These are phyloP conservation scores for Bufotes viridis DNA, from an alignment of 2,797 vertebrate genomes.

Conservation along the genomic window DNA sequence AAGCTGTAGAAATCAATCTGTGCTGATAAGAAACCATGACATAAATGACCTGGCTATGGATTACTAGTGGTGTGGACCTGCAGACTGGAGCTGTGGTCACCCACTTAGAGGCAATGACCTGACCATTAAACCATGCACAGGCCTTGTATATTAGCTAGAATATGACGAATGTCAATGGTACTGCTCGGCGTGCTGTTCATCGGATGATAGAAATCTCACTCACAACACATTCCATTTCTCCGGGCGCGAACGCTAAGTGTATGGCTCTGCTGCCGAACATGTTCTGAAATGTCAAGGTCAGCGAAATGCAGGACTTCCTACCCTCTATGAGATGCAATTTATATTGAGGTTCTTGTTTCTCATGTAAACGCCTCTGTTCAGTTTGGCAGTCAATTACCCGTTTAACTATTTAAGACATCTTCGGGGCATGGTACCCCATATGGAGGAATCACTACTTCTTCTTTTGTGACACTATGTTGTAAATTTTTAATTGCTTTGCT, in stretches of 20 bases:
- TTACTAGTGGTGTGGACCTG: constrained; percentile 2
- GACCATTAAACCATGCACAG: constrained; percentile 9
- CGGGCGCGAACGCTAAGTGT: constrained; percentile 42
- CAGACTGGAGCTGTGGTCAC: constrained; percentile 17
- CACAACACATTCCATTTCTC: constrained; percentile 34
- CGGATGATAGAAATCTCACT: constrained; percentile 46
- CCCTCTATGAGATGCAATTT: constrained; percentile 28
- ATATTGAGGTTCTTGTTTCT: constrained; percentile 43
- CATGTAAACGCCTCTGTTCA: constrained; percentile 18
- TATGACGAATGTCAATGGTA: constrained; percentile 36
- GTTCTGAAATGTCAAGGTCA: constrained; percentile 53
- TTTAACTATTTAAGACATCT: constrained; percentile 40
- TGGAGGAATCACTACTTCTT: constrained; percentile 3
- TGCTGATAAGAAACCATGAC: background rate
- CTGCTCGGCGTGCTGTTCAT: constrained; percentile 38
- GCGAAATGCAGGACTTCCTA: constrained; percentile 15
- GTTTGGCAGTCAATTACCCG: constrained; percentile 36
- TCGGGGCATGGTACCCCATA: constrained; percentile 34
- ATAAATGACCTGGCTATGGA: background rate
- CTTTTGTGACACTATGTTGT: constrained; percentile 18
- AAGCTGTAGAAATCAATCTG: background rate
- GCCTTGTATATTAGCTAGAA: constrained; percentile 23
- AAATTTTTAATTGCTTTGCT: constrained; percentile 30
- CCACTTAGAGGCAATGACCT: constrained; percentile 34
- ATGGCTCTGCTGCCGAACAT: constrained; percentile 24